These are phyloP conservation scores for Oryzias celebensis DNA, from an alignment of 2,113 vertebrate species.

Conservation along the genomic window DNA sequence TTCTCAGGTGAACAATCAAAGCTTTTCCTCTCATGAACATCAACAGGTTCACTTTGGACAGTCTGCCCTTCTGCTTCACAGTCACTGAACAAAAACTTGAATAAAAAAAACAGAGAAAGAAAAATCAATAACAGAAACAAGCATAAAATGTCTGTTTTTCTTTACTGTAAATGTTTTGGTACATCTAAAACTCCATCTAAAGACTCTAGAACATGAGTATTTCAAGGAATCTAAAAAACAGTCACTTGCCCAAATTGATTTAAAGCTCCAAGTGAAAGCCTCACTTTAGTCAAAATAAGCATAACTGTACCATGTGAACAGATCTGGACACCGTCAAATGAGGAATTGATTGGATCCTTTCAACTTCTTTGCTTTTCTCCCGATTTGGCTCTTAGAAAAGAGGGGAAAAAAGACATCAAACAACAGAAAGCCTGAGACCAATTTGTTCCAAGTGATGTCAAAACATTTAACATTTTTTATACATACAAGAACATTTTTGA, in stretches of 20 bases:
- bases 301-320: slow-evolving; percentile 52
- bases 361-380: too few relatives aligned
- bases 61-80: slow-evolving; percentile 2
- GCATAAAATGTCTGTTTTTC: background rate
- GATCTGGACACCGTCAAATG: background rate
- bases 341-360: too few relatives aligned
- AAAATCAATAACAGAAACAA: background rate
- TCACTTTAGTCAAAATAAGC: background rate
- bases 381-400: too few relatives aligned
- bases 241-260: background rate
- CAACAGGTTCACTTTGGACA: background rate
- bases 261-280: background rate
- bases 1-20: slow-evolving; percentile 15
- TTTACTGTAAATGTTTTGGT: slow-evolving; percentile 23
- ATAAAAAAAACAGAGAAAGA: background rate
- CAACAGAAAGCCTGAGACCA: too few relatives aligned
- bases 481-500: too few relatives aligned
- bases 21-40: slow-evolving; percentile 5
- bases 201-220: background rate
- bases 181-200: background rate
- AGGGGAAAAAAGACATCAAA: too few relatives aligned
- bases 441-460: too few relatives aligned
- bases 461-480: too few relatives aligned
- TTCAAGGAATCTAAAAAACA: slow-evolving; percentile 14
- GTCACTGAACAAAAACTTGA: background rate